Conservation (phyloP, 2,797 vertebrate species). For the Anisognathus igniventris region DNA sequence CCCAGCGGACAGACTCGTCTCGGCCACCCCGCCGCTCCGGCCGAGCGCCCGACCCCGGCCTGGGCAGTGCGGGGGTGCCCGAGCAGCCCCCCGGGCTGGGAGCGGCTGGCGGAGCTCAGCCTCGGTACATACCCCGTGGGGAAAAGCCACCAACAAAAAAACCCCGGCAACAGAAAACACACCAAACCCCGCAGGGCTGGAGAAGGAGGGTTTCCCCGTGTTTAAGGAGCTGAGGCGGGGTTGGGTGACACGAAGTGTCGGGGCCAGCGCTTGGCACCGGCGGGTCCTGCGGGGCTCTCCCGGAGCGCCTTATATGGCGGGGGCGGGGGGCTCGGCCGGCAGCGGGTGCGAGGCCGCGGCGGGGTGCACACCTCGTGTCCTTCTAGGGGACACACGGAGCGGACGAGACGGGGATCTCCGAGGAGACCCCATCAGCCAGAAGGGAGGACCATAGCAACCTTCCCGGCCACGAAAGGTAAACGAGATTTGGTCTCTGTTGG, state of each 20-base stretch:
- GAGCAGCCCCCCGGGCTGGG: neutral
- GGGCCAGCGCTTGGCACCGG: neutral
- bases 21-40: neutral
- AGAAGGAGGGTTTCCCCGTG: neutral
- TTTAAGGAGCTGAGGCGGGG: neutral
- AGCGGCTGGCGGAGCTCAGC: neutral
- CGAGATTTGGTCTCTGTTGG: too few species aligned
- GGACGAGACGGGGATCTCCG: neutral
- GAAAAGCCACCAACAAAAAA: fast-evolving
- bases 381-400: neutral
- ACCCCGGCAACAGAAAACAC: neutral
- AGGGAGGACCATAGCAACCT: neutral
- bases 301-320: neutral
- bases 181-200: neutral
- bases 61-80: neutral
- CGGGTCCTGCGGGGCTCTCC: neutral
- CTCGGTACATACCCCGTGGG: neutral
- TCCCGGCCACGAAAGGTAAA: neutral
- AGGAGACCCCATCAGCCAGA: neutral
- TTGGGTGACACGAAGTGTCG: neutral
- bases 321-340: neutral
- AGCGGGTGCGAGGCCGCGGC: neutral
- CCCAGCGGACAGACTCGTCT: neutral
- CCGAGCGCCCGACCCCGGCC: too few species aligned
- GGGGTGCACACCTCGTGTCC: fast-evolving